These are phyloP conservation scores for Crax fasciolata DNA, from an alignment of 2,797 vertebrate species.

Conservation along the genomic window DNA sequence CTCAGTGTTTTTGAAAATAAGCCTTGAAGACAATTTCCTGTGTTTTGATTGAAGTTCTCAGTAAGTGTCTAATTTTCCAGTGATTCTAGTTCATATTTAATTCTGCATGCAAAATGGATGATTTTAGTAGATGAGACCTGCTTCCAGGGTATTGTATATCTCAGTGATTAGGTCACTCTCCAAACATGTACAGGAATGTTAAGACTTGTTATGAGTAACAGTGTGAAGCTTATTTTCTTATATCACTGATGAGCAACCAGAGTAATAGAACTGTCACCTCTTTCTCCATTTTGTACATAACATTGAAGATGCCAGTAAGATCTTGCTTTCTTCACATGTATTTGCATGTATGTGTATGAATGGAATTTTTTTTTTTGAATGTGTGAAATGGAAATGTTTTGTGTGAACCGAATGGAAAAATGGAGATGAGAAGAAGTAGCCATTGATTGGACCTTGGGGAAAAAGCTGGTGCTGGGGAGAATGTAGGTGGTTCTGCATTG, in stretches of 20 bases:
- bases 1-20: not conserved
- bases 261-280: not conserved
- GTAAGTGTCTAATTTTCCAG: not conserved
- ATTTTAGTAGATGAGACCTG: not conserved
- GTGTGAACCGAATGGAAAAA: not conserved
- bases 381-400: not conserved
- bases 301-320: not conserved
- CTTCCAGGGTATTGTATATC: not conserved
- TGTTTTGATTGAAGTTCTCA: not conserved
- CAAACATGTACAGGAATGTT: not conserved
- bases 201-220: not conserved
- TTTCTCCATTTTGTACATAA: not conserved
- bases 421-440: not conserved
- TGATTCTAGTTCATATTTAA: not conserved
- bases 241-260: not conserved
- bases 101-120: not conserved
- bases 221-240: not conserved
- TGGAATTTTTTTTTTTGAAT: not conserved
- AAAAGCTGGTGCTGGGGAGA: not conserved
- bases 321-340: not conserved
- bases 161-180: not conserved
- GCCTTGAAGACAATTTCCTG: not conserved
- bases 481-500: not conserved
- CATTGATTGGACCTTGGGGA: not conserved
- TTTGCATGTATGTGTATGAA: not conserved